Base-by-base conservation (phyloP, 2,113 vertebrate genomes). In the Meles meles region DNA sequence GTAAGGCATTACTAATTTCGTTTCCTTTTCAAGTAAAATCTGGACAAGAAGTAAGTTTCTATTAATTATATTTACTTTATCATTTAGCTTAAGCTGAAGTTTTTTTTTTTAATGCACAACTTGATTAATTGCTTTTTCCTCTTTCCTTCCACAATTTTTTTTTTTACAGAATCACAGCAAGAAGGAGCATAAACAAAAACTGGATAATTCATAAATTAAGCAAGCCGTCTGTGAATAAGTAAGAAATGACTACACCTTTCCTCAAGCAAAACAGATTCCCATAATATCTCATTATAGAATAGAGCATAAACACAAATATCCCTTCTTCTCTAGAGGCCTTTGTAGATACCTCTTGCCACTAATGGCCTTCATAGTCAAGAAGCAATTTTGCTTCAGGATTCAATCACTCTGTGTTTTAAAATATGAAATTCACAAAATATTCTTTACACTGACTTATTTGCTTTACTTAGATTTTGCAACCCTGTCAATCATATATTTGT, bases 51-150 rank as follows among this genome's bases (percentile, higher is more conserved):
- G 63, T 47, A 83, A 55, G 25, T 71, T 84, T 90, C 18, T 85
- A 79, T 84, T 59, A 3, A 23, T 47, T 82, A 65, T 39, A 82
- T 74, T 67, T 65, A 85, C 20, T 76, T 59, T 81, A 74, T 39
- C 44, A 94, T 71, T 91, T 88, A 61, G 49, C 52, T 7, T 77
- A 85, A 74, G 29, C 5, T 31, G 18, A 67, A 93, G 42, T 8
- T 27, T 49, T 93, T 93, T 93, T 93, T 93, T 90, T 42, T 42
- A 42, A 85, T 59, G 25, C 29, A 85, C 5, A 10, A 59, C 27
- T 69, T 96, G 87, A 90, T 86, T 65, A 57, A 10, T 67, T 87
- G 31, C 86, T 74, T 88, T 92, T 97, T 47, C 47, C 42, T 67
- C 59, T 55, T 87, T 91, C 76, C 49, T 85, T 31, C 5, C 7